Evolutionary conservation across 2,888 invertebrate genomes (phyloP), one percentile per base, ranked within the genome.

Genomic region (Yponomeuta cagnagella): DNA sequence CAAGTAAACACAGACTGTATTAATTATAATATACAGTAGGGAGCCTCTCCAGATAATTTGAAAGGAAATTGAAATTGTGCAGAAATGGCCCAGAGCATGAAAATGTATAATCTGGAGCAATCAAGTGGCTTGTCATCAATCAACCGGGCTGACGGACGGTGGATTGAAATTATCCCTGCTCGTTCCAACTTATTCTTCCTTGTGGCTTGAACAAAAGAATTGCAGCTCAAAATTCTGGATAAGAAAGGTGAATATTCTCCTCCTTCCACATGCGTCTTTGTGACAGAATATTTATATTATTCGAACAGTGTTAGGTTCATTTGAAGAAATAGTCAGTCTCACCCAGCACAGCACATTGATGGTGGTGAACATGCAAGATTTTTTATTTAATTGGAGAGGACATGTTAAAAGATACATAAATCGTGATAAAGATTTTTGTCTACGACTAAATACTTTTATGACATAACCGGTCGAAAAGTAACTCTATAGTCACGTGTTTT

Each of bases 81-180:
- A 58, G 52, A 58, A 58, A 58, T 58, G 12, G 52, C 15, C 15
- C 15, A 58, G 52, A 58, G 52, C 52, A 58, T 58, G 52, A 58
- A 58, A 58, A 58, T 58, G 52, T 58, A 58, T 58, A 58, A 58
- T 58, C 52, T 15, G 52, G 52, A 58, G 52, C 52, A 58, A 58
- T 12, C 52, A 58, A 58, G 52, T 58, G 52, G 52, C 63, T 30
- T 31, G 9, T 23, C 68, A 68, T 68, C 68, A 37, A 68, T 68
- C 68, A 68, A 63, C 72, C 15, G 52, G 15, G 52, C 52, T 70
- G 76, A 73, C 72, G 79, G 80, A 73, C 73, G 80, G 80, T 79
- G 79, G 82, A 82, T 82, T 80, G 79, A 80, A 79, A 79, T 77
- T 77, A 77, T 75, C 74, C 74, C 74, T 73, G 12, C 75, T 73